Percentiles rank a stretch among this genome's conserved stretches.
Evolutionary conservation across 2,888 invertebrate species (phyloP).

Genomic region (Heteromyza rotundicornis): DNA sequence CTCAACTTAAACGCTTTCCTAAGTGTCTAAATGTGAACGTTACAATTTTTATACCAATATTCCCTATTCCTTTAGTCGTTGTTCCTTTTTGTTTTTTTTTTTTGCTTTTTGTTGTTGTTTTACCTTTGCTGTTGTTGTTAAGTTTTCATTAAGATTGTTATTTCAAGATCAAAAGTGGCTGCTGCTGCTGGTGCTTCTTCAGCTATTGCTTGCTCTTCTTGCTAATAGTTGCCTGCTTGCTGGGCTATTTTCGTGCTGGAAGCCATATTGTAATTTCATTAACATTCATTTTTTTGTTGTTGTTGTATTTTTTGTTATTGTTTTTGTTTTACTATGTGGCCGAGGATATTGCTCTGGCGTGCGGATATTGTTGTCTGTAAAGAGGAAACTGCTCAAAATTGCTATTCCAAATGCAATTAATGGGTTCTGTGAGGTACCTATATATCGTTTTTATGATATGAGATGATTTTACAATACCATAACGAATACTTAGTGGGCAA

Average conservation of each 20-base stretch:
- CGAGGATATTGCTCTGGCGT: background rate
- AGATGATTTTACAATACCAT: no score
- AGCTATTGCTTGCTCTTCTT: background rate
- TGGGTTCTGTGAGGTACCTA: no score
- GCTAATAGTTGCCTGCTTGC: background rate
- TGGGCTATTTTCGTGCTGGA: conserved; percentile 4
- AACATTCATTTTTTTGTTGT: conserved; percentile 11
- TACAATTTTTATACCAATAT: conserved; percentile 1
- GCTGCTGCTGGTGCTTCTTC: conserved; percentile 11
- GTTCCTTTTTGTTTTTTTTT: no score
- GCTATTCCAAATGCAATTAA: no score
- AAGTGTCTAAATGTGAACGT: conserved; percentile 3
- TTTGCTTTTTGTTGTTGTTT: background rate
- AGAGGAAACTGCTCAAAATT: background rate
- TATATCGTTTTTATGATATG: no score
- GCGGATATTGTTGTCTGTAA: background rate
- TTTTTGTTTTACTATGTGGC: background rate
- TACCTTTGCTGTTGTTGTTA: conserved; percentile 4
- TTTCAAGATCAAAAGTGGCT: conserved; percentile 22
- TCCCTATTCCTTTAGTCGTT: no score
- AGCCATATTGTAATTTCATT: conserved; percentile 19
- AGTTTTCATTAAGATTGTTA: conserved; percentile 29
- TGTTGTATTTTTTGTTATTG: no score
- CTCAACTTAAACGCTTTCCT: background rate
- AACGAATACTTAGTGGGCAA: no score